Percentiles rank a stretch among this genome's conserved stretches.
Evolutionary conservation across 2,888 invertebrate genomes (phyloP).

Genomic region (Orthonevra nobilis): DNA sequence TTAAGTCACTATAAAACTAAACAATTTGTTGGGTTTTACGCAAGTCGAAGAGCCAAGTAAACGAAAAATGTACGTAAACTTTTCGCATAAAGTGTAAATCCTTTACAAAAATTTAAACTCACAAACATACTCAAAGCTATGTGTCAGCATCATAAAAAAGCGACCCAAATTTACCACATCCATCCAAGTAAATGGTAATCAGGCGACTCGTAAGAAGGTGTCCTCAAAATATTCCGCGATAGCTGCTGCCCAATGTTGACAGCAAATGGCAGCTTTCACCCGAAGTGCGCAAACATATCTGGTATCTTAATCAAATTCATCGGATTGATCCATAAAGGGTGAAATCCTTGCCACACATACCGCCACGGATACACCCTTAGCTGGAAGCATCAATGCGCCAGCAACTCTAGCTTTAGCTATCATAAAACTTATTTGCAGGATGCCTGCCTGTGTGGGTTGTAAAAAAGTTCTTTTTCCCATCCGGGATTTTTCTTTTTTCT

Average conservation of each 20-base stretch:
- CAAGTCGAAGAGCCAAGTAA: no score
- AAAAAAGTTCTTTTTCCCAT: constrained; percentile 11
- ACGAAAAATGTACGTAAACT: no score
- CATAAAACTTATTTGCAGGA: no score
- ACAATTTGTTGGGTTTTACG: no score
- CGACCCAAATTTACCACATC: constrained; percentile 48
- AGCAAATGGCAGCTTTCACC: not conserved
- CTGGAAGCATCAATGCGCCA: constrained; percentile 20
- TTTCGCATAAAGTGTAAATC: no score
- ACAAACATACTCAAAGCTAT: no score
- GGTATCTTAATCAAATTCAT: constrained; percentile 51
- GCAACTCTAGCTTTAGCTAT: constrained; percentile 10
- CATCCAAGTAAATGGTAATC: constrained; percentile 57
- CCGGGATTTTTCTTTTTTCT: constrained; percentile 3
- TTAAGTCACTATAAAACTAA: no score
- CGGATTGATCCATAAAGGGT: constrained; percentile 63
- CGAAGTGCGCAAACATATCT: no score
- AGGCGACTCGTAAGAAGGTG: constrained; percentile 6
- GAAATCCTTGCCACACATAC: constrained; percentile 46
- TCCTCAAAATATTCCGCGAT: constrained; percentile 8
- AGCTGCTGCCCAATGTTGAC: not conserved
- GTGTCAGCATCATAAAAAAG: no score
- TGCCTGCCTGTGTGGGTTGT: constrained; percentile 2
- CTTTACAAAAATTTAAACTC: no score
- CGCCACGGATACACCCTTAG: constrained; percentile 30